phyloP scores from a whole-genome alignment of 1,140 invertebrate genomes.

The Rhopalosiphum maidis region DNA sequence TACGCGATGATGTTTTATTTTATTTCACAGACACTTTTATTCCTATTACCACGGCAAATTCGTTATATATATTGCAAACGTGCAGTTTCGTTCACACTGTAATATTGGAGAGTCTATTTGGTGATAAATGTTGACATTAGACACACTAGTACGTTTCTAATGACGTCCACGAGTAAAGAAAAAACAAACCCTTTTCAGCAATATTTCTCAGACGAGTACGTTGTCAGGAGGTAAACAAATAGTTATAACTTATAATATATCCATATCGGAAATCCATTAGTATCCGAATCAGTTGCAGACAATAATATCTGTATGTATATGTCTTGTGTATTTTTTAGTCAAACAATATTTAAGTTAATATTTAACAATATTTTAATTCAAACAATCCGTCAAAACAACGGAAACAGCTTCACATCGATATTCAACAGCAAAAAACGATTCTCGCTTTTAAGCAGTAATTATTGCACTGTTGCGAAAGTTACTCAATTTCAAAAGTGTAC shows the following conservation, averaged over 20 bases:
- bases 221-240: not conserved
- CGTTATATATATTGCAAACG: not conserved
- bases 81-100: not conserved
- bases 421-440: not conserved
- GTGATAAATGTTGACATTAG: constrained; percentile 22
- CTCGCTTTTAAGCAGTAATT: not conserved
- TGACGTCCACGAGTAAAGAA: not conserved
- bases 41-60: not conserved
- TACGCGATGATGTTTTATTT: constrained; percentile 8
- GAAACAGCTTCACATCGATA: not conserved
- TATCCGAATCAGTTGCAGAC: not conserved
- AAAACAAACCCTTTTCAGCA: not conserved
- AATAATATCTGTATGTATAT: not conserved
- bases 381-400: not conserved
- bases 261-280: not conserved
- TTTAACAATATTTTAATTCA: too few relatives aligned
- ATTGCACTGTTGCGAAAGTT: not conserved
- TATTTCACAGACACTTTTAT: not conserved
- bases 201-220: constrained; percentile 3
- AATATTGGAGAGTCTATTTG: constrained; percentile 19
- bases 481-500: not conserved
- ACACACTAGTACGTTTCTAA: not conserved
- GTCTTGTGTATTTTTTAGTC: not conserved
- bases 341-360: too few relatives aligned
- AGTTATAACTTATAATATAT: constrained; percentile 17